phyloP scores from a whole-genome alignment of 2,888 invertebrate species.

The Ormyrus nitidulus region DNA sequence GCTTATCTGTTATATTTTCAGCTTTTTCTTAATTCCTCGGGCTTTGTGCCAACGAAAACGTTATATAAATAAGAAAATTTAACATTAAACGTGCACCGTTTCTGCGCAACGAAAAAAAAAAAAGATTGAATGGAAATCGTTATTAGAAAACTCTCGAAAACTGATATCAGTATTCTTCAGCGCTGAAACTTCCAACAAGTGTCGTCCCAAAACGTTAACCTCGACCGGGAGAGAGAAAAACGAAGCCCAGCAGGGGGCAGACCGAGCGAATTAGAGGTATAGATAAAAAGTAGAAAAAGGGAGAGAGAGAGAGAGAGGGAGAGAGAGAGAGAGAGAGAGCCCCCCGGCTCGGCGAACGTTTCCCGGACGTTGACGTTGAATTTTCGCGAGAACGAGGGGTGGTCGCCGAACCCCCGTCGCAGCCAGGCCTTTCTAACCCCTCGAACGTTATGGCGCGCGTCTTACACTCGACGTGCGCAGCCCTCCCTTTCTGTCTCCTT shows the following conservation, averaged over 20 bases:
- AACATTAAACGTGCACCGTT: too few relatives aligned
- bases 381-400: slow-evolving; percentile 67
- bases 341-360: slow-evolving; percentile 51
- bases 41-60: too few relatives aligned
- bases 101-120: not conserved
- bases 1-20: too few relatives aligned
- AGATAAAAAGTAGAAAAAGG: not conserved
- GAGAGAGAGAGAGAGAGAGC: slow-evolving; percentile 1
- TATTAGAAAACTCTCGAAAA: too few relatives aligned
- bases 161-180: slow-evolving; percentile 15
- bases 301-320: not conserved
- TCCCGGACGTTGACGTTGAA: slow-evolving; percentile 72
- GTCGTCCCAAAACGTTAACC: slow-evolving; percentile 37
- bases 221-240: slow-evolving; percentile 28
- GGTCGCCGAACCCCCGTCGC: slow-evolving; percentile 62
- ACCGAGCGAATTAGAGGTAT: not conserved
- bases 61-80: too few relatives aligned
- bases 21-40: too few relatives aligned
- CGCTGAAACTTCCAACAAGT: slow-evolving; percentile 29
- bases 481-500: slow-evolving; percentile 23
- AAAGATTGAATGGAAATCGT: not conserved
- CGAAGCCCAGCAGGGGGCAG: not conserved
- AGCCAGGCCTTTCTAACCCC: slow-evolving; percentile 52
- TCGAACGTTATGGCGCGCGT: slow-evolving; percentile 4
- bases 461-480: slow-evolving; percentile 15